Base-by-base conservation (phyloP, 2,113 vertebrate genomes). In the Sapayoa aenigma region DNA sequence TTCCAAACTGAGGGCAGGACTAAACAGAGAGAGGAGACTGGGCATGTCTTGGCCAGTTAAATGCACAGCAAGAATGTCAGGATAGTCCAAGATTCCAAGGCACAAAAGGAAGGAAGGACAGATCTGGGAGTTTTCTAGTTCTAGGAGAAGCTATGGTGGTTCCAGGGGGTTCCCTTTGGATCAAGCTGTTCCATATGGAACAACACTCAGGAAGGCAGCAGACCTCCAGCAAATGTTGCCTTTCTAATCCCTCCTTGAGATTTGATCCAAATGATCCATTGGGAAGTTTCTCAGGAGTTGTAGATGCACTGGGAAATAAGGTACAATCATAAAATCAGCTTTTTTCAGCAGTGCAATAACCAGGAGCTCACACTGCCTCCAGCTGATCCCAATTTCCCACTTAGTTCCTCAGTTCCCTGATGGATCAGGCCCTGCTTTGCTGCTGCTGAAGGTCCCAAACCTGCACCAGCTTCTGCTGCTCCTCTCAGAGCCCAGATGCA, bases 141-240 rank as follows among this genome's bases (percentile, higher is more conserved):
- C 30, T 5, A 42, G 30, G 5, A 33, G 68, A 60, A 66, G 49
- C 28, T 46, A 2, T 6, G 25, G 14, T 35, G 52, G 21, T 37
- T 76, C 41, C 4, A n/a, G 11, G 33, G 11, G 15, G 14, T 22
- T 59, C 53, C 46, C 46, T 80, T 82, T 1, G 9, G 41, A 46
- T 59, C 2, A 4, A 37, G 50, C 28, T 68, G 55, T 7, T 62
- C 65, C 1, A 0, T 8, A 46, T 1, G 0, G 47, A 55, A 31
- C 39, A 59, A 5, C 21, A 14, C 39, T 44, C 2, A 41, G 65
- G 49, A 72, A 63, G 20, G 30, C 31, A 71, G 58, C 27, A 49
- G 63, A 76, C 49, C 50, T 63, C 13, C 56, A 83, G 41, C 9
- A 60, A 69, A 39, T 6, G 1, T 2, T 18, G 41, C 63, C 74